Percentiles rank a stretch among this genome's conserved stretches.
These are phyloP conservation scores for Muntiacus muntjak DNA, from an alignment of 2,113 vertebrate genomes.

Conservation along the genomic window DNA sequence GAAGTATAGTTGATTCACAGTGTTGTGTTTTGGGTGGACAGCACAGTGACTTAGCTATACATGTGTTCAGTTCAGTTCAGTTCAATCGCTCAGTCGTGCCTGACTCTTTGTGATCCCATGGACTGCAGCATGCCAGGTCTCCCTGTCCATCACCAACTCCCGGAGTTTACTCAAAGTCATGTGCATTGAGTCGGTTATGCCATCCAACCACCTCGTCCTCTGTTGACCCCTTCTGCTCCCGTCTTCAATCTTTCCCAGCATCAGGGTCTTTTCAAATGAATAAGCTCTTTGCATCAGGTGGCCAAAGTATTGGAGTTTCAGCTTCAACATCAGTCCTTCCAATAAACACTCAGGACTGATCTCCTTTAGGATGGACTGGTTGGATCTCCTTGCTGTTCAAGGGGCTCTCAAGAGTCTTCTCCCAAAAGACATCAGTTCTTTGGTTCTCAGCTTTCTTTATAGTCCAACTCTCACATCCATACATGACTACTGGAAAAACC, in stretches of 20 bases:
- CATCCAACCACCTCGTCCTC: not conserved
- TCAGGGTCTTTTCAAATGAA: not conserved
- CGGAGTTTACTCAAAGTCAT: not conserved
- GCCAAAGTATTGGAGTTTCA: not conserved
- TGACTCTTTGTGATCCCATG: not conserved
- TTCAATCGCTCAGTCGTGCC: not conserved
- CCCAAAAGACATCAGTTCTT: not conserved
- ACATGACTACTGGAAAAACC: not conserved
- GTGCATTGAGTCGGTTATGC: not conserved
- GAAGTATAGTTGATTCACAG: not conserved
- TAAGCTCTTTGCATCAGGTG: not conserved
- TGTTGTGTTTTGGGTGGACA: not conserved
- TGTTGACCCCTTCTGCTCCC: not conserved
- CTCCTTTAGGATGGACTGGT: not conserved
- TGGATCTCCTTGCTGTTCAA: not conserved
- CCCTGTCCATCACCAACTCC: not conserved
- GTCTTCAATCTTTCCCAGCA: not conserved
- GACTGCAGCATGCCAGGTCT: not conserved
- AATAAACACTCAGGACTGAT: not conserved
- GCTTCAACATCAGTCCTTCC: not conserved
- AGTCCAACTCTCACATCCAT: not conserved
- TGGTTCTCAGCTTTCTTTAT: not conserved
- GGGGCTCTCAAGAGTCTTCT: not conserved
- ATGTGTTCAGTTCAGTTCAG: not conserved
- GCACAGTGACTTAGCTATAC: not conserved